Percentiles rank a stretch among this genome's conserved stretches.
These are phyloP conservation scores for Vicugna pacos DNA, from an alignment of 2,113 vertebrate species.

Conservation along the genomic window DNA sequence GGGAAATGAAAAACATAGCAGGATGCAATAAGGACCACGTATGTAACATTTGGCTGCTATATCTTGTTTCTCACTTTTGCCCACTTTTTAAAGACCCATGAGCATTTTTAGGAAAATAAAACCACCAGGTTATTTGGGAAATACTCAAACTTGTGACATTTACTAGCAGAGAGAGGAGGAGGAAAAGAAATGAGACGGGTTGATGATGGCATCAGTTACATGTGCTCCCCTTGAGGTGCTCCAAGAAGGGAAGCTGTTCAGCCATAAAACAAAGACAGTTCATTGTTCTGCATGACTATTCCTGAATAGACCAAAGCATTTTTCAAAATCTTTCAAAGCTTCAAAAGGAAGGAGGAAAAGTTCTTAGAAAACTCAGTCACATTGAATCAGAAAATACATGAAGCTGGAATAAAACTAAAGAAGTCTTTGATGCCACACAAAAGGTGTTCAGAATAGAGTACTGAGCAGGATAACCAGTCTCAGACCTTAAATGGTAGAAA, in stretches of 20 bases:
- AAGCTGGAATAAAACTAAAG: neutral
- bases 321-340: constrained; percentile 55
- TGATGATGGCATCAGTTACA: neutral
- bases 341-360: constrained; percentile 56
- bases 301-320: constrained; percentile 21
- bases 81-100: neutral
- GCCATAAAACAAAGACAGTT: constrained; percentile 46
- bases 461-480: neutral
- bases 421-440: constrained; percentile 18
- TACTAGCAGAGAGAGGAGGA: neutral
- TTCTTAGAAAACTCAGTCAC: constrained; percentile 44
- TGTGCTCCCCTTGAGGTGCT: neutral
- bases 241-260: neutral
- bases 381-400: constrained; percentile 47
- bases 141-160: neutral
- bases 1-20: neutral
- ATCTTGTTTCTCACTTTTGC: neutral
- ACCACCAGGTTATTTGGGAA: neutral
- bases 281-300: constrained; percentile 20
- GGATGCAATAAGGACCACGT: neutral
- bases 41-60: neutral
- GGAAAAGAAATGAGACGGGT: constrained; percentile 12
- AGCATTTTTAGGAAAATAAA: constrained; percentile 38
- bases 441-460: neutral
- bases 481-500: neutral